These are phyloP conservation scores for Rutilus rutilus DNA, from an alignment of 2,113 vertebrate genomes.

Conservation along the genomic window DNA sequence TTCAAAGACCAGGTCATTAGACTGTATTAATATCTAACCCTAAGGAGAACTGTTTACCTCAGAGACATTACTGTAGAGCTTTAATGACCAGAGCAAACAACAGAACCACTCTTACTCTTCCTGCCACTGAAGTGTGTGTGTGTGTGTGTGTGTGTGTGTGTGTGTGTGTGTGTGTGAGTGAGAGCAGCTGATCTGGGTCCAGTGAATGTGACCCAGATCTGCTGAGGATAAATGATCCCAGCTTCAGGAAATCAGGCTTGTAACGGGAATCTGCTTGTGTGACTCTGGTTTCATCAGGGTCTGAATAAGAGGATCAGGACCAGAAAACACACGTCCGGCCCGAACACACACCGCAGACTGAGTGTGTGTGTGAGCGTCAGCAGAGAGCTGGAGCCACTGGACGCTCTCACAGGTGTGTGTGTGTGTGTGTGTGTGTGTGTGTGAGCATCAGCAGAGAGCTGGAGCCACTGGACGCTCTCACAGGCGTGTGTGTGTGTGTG, in stretches of 20 bases:
- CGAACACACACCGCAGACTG: conserved; percentile 90
- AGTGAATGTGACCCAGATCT: neutral
- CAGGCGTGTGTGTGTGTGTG: no score
- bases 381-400: no score
- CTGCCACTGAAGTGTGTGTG: no score
- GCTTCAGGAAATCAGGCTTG: conserved; percentile 57
- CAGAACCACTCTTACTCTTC: no score
- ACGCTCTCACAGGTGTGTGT: no score
- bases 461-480: no score
- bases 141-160: no score
- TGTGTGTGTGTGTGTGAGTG: no score
- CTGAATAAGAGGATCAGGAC: conserved; percentile 82
- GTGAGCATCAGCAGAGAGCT: no score
- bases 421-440: no score
- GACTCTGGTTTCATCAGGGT: conserved; percentile 74
- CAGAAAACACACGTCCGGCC: conserved; percentile 81
- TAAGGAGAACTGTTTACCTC: neutral
- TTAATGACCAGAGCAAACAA: no score
- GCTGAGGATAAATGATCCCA: conserved; percentile 55
- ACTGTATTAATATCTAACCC: neutral
- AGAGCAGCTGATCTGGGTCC: neutral
- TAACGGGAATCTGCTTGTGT: conserved; percentile 64
- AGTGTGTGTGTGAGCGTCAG: conserved; percentile 79
- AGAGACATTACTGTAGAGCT: no score
- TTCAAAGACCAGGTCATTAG: neutral